Evolutionary conservation across 2,888 invertebrate species (phyloP), one percentile per base, ranked within the genome.

Genomic region (Brachypterus glaber): DNA sequence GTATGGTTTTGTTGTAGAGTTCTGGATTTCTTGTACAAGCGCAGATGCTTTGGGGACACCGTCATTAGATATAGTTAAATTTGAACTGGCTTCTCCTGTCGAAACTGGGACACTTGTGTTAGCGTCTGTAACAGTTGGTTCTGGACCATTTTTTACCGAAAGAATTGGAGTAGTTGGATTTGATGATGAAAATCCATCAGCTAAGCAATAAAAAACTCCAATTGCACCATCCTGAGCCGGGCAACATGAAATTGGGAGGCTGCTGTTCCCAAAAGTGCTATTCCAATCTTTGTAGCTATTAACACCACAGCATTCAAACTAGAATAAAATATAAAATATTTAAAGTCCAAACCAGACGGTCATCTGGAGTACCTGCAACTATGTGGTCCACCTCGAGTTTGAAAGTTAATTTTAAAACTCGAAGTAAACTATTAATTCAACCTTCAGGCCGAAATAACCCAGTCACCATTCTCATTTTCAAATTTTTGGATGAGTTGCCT

Each of bases 301-400:
- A 41, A 79, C 76, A 35, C 86, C 86, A 57, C 86, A 86, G 66
- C 85, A 87, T 51, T 72, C 55, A 40, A 88, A 67, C 83, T 88
- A 60, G 32, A 68, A 64, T 43, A 45, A 36, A 47, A 39, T 30
- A 18, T 24, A n/a, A n/a, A n/a, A n/a, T n/a, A n/a, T n/a, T n/a
- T n/a, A n/a, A n/a, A n/a, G n/a, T n/a, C n/a, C n/a, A n/a, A n/a
- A n/a, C n/a, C n/a, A n/a, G n/a, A n/a, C n/a, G n/a, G n/a, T n/a
- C n/a, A n/a, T n/a, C n/a, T n/a, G n/a, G n/a, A n/a, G n/a, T n/a
- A n/a, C n/a, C n/a, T n/a, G n/a, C n/a, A n/a, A n/a, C n/a, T n/a
- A n/a, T n/a, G n/a, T n/a, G n/a, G n/a, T n/a, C n/a, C n/a, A n/a
- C n/a, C n/a, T n/a, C n/a, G n/a, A n/a, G n/a, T n/a, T n/a, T n/a